Percentiles rank a stretch among this genome's conserved stretches.
Evolutionary conservation across 2,888 invertebrate species (phyloP).

Genomic region (Ophioninae sp.): DNA sequence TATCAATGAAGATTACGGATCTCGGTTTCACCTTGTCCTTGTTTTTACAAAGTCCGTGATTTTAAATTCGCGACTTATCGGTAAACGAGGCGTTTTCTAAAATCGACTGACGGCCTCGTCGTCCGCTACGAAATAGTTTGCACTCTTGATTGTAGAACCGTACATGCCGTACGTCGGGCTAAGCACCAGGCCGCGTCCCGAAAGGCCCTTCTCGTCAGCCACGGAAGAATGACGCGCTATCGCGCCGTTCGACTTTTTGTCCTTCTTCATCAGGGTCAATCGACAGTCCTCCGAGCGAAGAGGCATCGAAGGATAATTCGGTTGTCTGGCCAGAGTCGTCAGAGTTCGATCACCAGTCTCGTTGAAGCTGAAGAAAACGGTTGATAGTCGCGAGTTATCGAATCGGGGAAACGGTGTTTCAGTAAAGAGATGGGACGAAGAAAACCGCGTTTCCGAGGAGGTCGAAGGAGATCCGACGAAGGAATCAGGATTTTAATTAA

Average conservation of each 20-base stretch:
- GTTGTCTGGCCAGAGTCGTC: conserved; percentile 78
- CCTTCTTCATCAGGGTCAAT: conserved; percentile 75
- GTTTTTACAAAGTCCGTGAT: conserved; percentile 11
- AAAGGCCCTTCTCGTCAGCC: conserved; percentile 74
- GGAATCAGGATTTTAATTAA: no score
- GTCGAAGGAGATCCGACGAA: no score
- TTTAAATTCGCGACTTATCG: not conserved
- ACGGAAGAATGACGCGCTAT: conserved; percentile 76
- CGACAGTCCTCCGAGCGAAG: conserved; percentile 77
- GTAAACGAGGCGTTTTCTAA: conserved; percentile 60
- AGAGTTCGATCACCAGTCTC: conserved; percentile 79
- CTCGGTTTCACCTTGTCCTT: not conserved
- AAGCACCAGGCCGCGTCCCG: conserved; percentile 70
- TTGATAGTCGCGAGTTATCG: not conserved
- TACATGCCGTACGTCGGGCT: conserved; percentile 79
- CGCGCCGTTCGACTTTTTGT: conserved; percentile 69
- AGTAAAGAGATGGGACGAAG: not conserved
- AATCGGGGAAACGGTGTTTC: not conserved
- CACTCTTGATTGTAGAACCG: conserved; percentile 74
- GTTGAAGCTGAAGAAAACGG: conserved; percentile 74
- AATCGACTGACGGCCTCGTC: conserved; percentile 80
- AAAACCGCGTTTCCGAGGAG: no score
- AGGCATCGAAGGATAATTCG: conserved; percentile 80
- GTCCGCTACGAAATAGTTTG: conserved; percentile 77
- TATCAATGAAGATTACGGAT: conserved; percentile 11